Evolutionary conservation across 1,140 invertebrate species (phyloP).

Genomic region (Brachystomella parvula): DNA sequence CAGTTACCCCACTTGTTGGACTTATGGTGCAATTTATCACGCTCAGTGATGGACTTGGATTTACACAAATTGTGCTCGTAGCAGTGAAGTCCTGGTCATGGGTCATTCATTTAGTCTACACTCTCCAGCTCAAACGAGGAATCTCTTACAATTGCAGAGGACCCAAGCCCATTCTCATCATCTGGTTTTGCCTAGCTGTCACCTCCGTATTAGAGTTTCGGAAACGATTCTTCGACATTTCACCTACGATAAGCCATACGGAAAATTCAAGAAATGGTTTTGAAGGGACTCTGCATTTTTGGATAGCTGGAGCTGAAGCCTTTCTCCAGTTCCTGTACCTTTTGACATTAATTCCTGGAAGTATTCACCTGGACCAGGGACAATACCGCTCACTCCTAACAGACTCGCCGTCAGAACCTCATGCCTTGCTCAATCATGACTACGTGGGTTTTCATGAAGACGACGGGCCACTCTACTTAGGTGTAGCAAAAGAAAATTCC

Average conservation of each 20-base stretch:
- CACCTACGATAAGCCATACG: background rate
- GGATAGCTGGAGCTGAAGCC: constrained; percentile 16
- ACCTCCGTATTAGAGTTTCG: constrained; percentile 53
- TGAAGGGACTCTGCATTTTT: constrained; percentile 11
- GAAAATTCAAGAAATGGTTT: background rate
- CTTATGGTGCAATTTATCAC: constrained; percentile 21
- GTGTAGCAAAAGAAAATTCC: constrained; percentile 68
- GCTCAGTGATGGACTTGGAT: constrained; percentile 8
- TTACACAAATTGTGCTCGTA: constrained; percentile 16
- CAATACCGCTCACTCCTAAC: constrained; percentile 37
- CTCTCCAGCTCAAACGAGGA: constrained; percentile 53
- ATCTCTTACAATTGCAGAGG: constrained; percentile 57
- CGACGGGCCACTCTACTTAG: constrained; percentile 57
- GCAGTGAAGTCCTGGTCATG: constrained; percentile 30
- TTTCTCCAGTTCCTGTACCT: constrained; percentile 39
- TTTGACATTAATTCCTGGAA: constrained; percentile 43
- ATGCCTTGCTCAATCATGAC: constrained; percentile 36
- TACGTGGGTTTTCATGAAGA: constrained; percentile 42
- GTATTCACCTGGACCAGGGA: constrained; percentile 41
- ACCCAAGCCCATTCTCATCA: constrained; percentile 55
- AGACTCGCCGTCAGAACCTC: constrained; percentile 38
- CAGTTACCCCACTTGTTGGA: constrained; percentile 22
- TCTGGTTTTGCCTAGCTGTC: constrained; percentile 57
- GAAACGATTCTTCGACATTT: constrained; percentile 25
- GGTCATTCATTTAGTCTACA: constrained; percentile 61